Percentiles rank a stretch among this genome's conserved stretches.
phyloP scores from a whole-genome alignment of 2,113 vertebrate species.

The Pandion haliaetus region DNA sequence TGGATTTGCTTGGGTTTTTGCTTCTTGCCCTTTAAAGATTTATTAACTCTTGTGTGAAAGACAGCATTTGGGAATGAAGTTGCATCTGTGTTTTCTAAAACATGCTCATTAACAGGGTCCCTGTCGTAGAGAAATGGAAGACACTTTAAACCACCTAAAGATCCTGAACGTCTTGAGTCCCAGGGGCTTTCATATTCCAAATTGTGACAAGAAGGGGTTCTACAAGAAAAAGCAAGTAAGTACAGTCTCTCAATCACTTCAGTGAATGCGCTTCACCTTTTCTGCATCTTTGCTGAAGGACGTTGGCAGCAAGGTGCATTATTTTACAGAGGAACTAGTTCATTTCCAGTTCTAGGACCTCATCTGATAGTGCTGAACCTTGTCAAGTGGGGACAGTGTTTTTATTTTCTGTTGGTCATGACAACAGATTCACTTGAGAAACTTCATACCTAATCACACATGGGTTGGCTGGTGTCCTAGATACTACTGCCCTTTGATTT shows the following conservation, averaged over 20 bases:
- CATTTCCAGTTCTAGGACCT: background rate
- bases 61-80: background rate
- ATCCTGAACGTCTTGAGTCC: conserved; percentile 86
- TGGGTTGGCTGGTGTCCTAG: conserved; percentile 5
- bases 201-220: conserved; percentile 97
- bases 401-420: conserved; percentile 48
- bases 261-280: background rate
- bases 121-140: conserved; percentile 92
- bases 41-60: background rate
- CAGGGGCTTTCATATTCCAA: conserved; percentile 89
- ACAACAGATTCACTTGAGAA: conserved; percentile 42
- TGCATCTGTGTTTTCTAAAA: conserved; percentile 19
- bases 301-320: background rate
- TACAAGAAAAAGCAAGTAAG: conserved; percentile 98
- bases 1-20: background rate
- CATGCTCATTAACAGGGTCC: conserved; percentile 79
- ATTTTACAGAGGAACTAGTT: background rate
- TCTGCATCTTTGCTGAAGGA: background rate
- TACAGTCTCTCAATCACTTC: background rate
- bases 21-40: background rate
- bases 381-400: conserved; percentile 14
- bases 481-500: conserved; percentile 43
- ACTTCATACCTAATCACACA: conserved; percentile 24
- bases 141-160: conserved; percentile 88
- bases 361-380: background rate